These are phyloP conservation scores for Uria aalge DNA, from an alignment of 2,113 vertebrate species.

Conservation along the genomic window DNA sequence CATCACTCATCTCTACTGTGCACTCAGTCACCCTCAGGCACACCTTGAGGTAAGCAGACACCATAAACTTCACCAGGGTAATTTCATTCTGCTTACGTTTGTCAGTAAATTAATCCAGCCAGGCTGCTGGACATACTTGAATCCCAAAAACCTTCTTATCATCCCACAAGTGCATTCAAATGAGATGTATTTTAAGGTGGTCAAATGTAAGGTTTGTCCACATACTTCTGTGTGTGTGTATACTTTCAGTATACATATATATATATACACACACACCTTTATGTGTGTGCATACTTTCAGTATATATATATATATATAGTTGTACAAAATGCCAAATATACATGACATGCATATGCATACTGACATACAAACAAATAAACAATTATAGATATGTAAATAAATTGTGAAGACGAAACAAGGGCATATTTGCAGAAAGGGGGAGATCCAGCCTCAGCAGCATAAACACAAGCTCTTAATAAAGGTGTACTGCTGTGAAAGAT, in stretches of 20 bases:
- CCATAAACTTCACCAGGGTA: neutral
- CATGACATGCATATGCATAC: no score
- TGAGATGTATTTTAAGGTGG: rapidly evolving
- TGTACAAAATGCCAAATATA: neutral
- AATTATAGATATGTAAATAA: neutral
- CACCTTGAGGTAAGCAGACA: neutral
- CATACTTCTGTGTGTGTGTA: rapidly evolving
- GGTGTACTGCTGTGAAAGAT: rapidly evolving
- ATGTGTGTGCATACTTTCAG: neutral
- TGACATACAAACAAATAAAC: neutral
- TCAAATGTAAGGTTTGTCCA: neutral
- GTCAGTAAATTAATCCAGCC: neutral
- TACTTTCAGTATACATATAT: neutral
- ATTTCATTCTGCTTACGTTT: neutral
- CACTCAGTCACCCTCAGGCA: neutral
- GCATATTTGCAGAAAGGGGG: neutral
- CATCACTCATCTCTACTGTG: neutral
- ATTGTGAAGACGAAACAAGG: neutral
- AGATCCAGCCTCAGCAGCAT: neutral
- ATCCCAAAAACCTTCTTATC: neutral
- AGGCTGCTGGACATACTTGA: neutral
- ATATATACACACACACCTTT: no score
- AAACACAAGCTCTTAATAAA: neutral
- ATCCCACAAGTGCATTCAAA: neutral
- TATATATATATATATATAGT: no score